Evolutionary conservation across 1,140 invertebrate species (phyloP), one percentile per base, ranked within the genome.

Genomic region (Halesus radiatus): DNA sequence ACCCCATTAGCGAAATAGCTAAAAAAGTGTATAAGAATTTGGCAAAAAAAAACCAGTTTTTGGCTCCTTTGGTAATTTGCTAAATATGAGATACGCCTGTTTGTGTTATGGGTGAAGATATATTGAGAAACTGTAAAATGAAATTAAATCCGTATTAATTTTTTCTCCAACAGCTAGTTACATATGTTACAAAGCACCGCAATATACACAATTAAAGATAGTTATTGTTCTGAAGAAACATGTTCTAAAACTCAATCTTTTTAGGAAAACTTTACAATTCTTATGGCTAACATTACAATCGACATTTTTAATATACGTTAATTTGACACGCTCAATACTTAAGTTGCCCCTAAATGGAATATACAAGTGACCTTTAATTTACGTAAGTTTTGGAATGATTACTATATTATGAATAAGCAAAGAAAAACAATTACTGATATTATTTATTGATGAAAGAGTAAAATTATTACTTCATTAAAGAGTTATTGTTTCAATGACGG

Each of bases 161-260:
- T 45, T 29, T 53, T 32, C 68, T 26, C 50, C 20, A 58, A 26
- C 22, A 66, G 75, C 72, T 23, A 29, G 23, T 58, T 58, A 32
- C 53, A 58, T 72, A 76, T 75, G 26, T 16, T 80, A 80, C 50
- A 54, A 79, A 80, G 79, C 79, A 80, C 79, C 79, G 37, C 13
- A 10, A 76, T 76, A 66, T 66, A 76, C 53, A 70, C 62, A 76
- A 37, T 68, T 80, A 80, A 52, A 76, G 62, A 70, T 80, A 80
- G 68, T 80, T 80, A 80, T 80, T 80, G 79, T 80, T 76, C 79
- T 76, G 73, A 76, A 80, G 53, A 76, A 76, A 76, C 79, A 76
- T 70, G 53, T 54, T 37, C 26, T 75, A 75, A 56, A 56, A 75
- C 54, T 58, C 54, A 75, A 75, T 10, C 13, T 60, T 66, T 18